Percentiles rank a stretch among this genome's conserved stretches.
phyloP scores from a whole-genome alignment of 2,888 invertebrate species.

The Invenusta paracnida region DNA sequence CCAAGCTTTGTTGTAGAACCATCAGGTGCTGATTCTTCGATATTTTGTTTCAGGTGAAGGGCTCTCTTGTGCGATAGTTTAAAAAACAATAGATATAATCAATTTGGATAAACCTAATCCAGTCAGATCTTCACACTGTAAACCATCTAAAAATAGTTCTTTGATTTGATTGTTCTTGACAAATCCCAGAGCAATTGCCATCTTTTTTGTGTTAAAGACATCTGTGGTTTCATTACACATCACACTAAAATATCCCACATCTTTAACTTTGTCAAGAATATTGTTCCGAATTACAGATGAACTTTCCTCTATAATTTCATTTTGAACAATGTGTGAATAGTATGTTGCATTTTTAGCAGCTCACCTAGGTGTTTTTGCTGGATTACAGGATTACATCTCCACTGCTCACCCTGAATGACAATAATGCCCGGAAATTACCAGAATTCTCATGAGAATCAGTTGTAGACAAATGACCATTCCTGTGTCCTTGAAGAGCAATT shows the following conservation, averaged over 20 bases:
- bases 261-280: background rate
- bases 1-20: background rate
- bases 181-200: slow-evolving; percentile 43
- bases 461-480: background rate
- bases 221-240: slow-evolving; percentile 50
- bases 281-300: background rate
- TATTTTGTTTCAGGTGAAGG: background rate
- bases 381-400: slow-evolving; percentile 49
- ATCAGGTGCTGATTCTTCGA: background rate
- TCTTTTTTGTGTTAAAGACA: slow-evolving; percentile 44
- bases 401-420: slow-evolving; percentile 49
- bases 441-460: slow-evolving; percentile 47
- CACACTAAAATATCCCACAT: slow-evolving; percentile 48
- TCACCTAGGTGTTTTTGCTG: slow-evolving; percentile 46
- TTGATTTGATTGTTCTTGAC: background rate
- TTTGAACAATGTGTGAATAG: background rate
- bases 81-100: background rate
- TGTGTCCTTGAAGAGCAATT: background rate
- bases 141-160: background rate
- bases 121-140: background rate
- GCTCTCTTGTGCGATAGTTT: background rate
- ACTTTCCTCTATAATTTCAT: slow-evolving; percentile 13
- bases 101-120: background rate
- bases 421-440: slow-evolving; percentile 52
- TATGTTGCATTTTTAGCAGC: slow-evolving; percentile 1